phyloP scores from a whole-genome alignment of 37 sponge, comb jelly and placozoan species.

The Eunapius fragilis region DNA sequence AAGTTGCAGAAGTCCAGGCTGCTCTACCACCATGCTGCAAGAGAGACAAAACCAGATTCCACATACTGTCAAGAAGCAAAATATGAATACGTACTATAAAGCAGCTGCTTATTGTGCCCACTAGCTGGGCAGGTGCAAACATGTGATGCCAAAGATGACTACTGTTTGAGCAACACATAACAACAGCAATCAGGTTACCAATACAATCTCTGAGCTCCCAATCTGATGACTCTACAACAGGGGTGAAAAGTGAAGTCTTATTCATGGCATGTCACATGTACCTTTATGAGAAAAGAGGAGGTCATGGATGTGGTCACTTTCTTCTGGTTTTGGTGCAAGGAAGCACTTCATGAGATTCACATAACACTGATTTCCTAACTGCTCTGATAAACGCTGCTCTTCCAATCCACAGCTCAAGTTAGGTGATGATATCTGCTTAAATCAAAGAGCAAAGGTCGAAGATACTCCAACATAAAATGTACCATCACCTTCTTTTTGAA shows the following conservation, averaged over 20 bases:
- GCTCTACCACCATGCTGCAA: background rate
- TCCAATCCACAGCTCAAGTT: background rate
- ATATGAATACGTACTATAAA: constrained; percentile 64
- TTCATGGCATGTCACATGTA: too few relatives aligned
- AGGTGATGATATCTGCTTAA: background rate
- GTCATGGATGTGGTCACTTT: background rate
- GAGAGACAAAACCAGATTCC: too few relatives aligned
- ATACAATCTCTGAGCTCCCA: constrained; percentile 69
- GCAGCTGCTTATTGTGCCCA: constrained; percentile 72
- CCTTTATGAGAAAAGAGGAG: background rate
- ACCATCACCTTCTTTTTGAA: constrained; percentile 64
- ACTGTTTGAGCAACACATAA: constrained; percentile 54
- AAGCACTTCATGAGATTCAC: background rate
- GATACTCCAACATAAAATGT: too few relatives aligned
- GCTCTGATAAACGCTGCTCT: background rate
- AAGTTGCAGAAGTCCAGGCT: background rate
- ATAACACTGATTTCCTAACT: background rate
- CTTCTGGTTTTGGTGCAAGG: background rate
- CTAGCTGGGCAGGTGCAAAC: constrained; percentile 57
- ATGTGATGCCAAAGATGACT: constrained; percentile 86
- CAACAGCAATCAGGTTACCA: constrained; percentile 79
- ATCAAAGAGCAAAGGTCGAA: too few relatives aligned
- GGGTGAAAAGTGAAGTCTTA: background rate
- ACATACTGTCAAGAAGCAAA: too few relatives aligned
- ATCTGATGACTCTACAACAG: constrained; percentile 58